Percentiles rank a stretch among this genome's conserved stretches.
phyloP scores from a whole-genome alignment of 2,113 vertebrate genomes.

The Aptenodytes patagonicus region DNA sequence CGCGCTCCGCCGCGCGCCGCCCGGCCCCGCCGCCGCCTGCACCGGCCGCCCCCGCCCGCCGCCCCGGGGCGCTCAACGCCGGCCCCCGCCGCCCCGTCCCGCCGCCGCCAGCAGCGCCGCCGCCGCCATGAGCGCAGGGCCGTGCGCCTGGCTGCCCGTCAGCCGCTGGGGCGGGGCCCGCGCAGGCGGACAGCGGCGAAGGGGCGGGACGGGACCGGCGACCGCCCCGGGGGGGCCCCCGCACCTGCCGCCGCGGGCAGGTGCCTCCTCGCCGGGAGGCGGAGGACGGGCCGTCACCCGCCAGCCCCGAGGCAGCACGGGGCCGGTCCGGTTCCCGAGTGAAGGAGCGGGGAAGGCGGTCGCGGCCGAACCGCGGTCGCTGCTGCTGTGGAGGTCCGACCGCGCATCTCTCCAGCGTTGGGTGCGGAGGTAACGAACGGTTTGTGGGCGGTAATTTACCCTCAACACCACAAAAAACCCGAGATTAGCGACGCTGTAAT shows the following conservation, averaged over 20 bases:
- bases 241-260: not conserved
- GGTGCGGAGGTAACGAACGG: not conserved
- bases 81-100: too few species aligned
- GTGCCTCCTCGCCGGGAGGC: not conserved
- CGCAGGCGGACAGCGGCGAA: constrained; percentile 48
- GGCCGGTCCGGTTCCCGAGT: not conserved
- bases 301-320: not conserved
- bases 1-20: too few species aligned
- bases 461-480: fast-evolving
- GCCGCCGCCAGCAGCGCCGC: too few species aligned
- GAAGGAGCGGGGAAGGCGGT: not conserved
- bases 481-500: fast-evolving
- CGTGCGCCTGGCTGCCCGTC: too few species aligned
- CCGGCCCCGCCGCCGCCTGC: too few species aligned
- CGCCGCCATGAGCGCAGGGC: too few species aligned
- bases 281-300: not conserved
- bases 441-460: fast-evolving
- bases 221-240: not conserved
- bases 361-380: not conserved
- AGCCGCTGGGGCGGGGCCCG: too few species aligned
- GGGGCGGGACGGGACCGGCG: not conserved
- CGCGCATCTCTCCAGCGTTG: not conserved
- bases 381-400: fast-evolving
- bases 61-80: too few species aligned
- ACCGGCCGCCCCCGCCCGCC: too few species aligned